Percentiles rank a stretch among this genome's conserved stretches.
Conservation (phyloP, 37 sponge, comb jelly and placozoan genomes). For the Chondrosia reniformis region DNA sequence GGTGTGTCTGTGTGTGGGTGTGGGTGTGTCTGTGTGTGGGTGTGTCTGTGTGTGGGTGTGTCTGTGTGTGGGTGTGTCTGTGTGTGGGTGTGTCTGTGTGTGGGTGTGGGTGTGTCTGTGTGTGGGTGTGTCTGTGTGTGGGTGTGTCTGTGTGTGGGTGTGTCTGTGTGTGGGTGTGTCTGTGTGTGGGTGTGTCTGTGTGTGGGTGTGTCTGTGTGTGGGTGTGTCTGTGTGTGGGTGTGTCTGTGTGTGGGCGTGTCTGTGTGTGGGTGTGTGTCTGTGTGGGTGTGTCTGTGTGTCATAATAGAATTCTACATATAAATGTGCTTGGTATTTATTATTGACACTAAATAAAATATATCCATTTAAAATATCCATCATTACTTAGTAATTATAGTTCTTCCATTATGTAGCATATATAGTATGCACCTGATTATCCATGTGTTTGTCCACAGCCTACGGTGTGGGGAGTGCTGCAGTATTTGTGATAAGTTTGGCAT, state of each 20-base stretch:
- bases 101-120: conserved; percentile 46
- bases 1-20: conserved; percentile 10
- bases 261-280: conserved; percentile 35
- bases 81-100: conserved; percentile 42
- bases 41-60: conserved; percentile 31
- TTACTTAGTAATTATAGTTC: neutral
- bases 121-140: conserved; percentile 45
- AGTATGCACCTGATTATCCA: neutral
- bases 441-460: neutral
- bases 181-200: conserved; percentile 18
- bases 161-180: conserved; percentile 25
- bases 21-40: conserved; percentile 32
- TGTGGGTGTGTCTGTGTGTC: conserved; percentile 37
- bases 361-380: neutral
- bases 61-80: conserved; percentile 46
- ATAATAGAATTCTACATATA: too few relatives aligned
- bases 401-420: neutral
- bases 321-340: too few relatives aligned
- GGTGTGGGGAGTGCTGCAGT: conserved; percentile 24
- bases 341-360: neutral
- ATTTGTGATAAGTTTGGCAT: conserved; percentile 34
- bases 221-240: conserved; percentile 11
- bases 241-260: conserved; percentile 1
- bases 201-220: conserved; percentile 20
- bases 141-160: conserved; percentile 36